phyloP scores from a whole-genome alignment of 2,113 vertebrate species.

The Taurulus bubalis region DNA sequence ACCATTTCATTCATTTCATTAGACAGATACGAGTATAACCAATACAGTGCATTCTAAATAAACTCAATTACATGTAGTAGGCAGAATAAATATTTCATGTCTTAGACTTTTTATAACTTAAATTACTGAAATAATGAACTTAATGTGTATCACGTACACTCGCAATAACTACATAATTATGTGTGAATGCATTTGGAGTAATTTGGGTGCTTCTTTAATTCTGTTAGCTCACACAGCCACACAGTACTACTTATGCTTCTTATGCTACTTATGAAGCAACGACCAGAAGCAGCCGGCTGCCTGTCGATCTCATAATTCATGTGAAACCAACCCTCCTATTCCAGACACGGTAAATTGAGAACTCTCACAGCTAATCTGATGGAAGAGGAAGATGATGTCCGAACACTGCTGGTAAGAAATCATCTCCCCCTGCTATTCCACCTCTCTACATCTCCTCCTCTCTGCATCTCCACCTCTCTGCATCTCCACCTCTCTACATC shows the following conservation, averaged over 20 bases:
- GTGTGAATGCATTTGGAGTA: constrained; percentile 4
- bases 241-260: background rate
- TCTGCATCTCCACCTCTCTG: too few species aligned
- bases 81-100: background rate
- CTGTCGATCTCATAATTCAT: background rate
- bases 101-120: too few species aligned
- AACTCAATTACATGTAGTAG: background rate
- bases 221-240: background rate
- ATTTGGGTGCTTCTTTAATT: background rate
- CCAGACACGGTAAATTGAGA: constrained; percentile 26
- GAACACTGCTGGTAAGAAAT: constrained; percentile 44
- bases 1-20: too few species aligned
- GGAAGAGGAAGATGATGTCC: constrained; percentile 45
- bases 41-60: too few species aligned
- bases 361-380: constrained; percentile 61
- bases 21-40: background rate
- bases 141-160: background rate
- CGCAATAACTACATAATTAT: too few species aligned
- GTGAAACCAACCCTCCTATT: constrained; percentile 10
- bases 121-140: background rate
- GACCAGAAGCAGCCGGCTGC: background rate
- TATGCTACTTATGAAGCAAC: background rate
- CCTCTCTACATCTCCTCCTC: constrained; percentile 20
- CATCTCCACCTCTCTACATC: too few species aligned
- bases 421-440: constrained; percentile 12